Evolutionary conservation across 1,140 invertebrate genomes (phyloP).

Genomic region (Drosophila micromelanica): DNA sequence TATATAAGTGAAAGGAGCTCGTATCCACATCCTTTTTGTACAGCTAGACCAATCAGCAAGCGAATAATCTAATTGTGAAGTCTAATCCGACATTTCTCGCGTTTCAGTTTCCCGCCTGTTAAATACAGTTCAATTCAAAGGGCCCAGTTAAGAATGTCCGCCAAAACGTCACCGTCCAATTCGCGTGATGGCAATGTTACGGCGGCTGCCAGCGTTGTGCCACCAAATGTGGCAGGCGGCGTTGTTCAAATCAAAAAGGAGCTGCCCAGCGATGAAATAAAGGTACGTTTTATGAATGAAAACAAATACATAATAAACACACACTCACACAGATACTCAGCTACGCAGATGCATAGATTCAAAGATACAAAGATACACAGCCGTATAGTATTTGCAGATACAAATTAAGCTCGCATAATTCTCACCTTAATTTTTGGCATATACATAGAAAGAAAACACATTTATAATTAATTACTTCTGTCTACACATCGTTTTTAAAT

Average conservation of each 20-base stretch:
- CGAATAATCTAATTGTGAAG: background rate
- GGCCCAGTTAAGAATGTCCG: conserved; percentile 62
- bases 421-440: conserved; percentile 38
- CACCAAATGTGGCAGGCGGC: conserved; percentile 49
- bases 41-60: background rate
- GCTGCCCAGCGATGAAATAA: conserved; percentile 85
- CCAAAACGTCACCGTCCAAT: conserved; percentile 74
- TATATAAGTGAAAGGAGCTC: too few species aligned
- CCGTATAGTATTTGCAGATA: background rate
- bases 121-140: conserved; percentile 13
- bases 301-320: background rate
- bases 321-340: background rate
- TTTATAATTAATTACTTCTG: conserved; percentile 62
- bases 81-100: conserved; percentile 25
- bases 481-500: conserved; percentile 42
- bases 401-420: conserved; percentile 19
- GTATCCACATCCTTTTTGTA: background rate
- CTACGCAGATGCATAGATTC: background rate
- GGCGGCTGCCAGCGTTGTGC: conserved; percentile 35
- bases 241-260: conserved; percentile 85
- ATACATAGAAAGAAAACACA: conserved; percentile 15
- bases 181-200: conserved; percentile 64
- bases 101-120: conserved; percentile 43
- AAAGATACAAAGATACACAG: background rate
- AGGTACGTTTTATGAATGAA: conserved; percentile 80